phyloP scores from a whole-genome alignment of 2,888 invertebrate species.

The Drosophila siamana region DNA sequence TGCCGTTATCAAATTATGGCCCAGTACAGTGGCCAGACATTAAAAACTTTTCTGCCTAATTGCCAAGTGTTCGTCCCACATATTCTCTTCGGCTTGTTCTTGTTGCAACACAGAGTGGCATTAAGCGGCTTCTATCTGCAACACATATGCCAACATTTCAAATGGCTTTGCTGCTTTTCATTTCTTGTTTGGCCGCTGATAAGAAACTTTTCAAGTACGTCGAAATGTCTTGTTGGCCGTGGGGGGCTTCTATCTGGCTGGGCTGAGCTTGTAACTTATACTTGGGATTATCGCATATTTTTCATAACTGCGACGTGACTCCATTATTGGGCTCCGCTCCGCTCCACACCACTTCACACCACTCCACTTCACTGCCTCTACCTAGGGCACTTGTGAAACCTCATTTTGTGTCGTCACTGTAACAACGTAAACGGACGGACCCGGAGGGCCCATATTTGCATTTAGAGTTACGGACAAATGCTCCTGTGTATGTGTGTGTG shows the following conservation, averaged over 20 bases:
- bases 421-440: slow-evolving; percentile 53
- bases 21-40: slow-evolving; percentile 44
- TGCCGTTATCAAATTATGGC: slow-evolving; percentile 50
- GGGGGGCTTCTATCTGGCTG: slow-evolving; percentile 5
- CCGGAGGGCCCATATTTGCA: slow-evolving; percentile 61
- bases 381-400: slow-evolving; percentile 47
- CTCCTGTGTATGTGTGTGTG: slow-evolving; percentile 24
- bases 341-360: neutral
- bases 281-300: slow-evolving; percentile 81
- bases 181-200: slow-evolving; percentile 47
- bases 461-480: slow-evolving; percentile 57
- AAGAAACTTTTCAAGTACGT: slow-evolving; percentile 75
- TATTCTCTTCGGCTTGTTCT: neutral
- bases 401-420: slow-evolving; percentile 64
- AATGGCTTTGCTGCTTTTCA: slow-evolving; percentile 47
- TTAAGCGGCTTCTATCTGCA: slow-evolving; percentile 20
- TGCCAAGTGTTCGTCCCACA: slow-evolving; percentile 24
- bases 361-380: slow-evolving; percentile 10
- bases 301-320: slow-evolving; percentile 83
- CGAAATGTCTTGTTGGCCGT: slow-evolving; percentile 38
- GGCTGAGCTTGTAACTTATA: slow-evolving; percentile 58
- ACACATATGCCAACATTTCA: slow-evolving; percentile 63
- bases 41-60: slow-evolving; percentile 57
- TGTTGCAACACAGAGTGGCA: neutral
- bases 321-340: slow-evolving; percentile 69